Evolutionary conservation across 2,888 invertebrate genomes (phyloP).

Genomic region (Adineta ricciae): DNA sequence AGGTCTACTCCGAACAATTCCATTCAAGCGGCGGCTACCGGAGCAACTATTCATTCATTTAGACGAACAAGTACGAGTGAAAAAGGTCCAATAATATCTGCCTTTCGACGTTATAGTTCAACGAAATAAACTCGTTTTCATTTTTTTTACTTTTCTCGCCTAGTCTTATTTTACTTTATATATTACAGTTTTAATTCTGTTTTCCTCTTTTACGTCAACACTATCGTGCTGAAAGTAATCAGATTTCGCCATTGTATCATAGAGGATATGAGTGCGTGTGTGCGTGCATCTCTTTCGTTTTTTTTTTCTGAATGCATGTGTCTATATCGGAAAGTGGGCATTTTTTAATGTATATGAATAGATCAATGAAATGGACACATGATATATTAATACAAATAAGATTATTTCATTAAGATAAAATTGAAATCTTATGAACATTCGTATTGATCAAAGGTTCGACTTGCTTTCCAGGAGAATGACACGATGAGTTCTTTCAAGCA

Average conservation of each 20-base stretch:
- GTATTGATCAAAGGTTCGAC: too few relatives aligned
- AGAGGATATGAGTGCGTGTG: background rate
- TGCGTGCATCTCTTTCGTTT: background rate
- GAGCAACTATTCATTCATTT: background rate
- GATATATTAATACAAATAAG: too few relatives aligned
- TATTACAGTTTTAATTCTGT: background rate
- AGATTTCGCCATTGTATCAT: background rate
- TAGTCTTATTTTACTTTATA: background rate
- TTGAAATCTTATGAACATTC: too few relatives aligned
- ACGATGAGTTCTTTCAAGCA: too few relatives aligned
- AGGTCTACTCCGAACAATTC: background rate
- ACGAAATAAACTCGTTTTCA: background rate
- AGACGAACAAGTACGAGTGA: background rate
- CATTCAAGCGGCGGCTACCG: background rate
- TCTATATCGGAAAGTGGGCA: background rate
- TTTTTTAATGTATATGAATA: background rate
- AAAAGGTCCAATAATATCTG: background rate
- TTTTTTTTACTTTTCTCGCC: background rate
- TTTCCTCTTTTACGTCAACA: background rate
- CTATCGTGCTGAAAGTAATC: background rate
- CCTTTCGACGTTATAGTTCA: background rate
- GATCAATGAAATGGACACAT: background rate
- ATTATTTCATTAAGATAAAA: too few relatives aligned
- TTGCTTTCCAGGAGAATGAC: too few relatives aligned
- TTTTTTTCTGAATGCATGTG: background rate